Evolutionary conservation across 2,797 vertebrate species (phyloP), one percentile per base, ranked within the genome.

Genomic region (Paedocypris micromegethes): DNA sequence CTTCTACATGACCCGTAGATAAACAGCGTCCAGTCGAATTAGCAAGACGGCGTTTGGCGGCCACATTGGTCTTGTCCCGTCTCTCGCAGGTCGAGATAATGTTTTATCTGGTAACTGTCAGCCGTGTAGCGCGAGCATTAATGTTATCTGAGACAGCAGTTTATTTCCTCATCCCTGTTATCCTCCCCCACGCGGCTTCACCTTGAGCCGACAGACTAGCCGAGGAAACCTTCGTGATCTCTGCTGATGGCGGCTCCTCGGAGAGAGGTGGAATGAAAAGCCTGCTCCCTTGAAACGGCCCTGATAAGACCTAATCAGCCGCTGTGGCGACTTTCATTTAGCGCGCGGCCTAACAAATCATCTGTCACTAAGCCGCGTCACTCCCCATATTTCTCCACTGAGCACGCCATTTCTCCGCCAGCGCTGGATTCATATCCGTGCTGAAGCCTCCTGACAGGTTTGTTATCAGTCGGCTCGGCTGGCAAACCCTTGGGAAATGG

Each of bases 301-400:
- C 66, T 73, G 77, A 73, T 79, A 76, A 79, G 75, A 72, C 77
- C 75, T 75, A 76, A 79, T 79, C 77, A 76, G 72, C 72, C 66
- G 70, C 71, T 61, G 69, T 72, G 74, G 77, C 68, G 77, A 75
- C 77, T 79, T 79, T 72, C 75, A 75, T 79, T 79, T 76, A 76
- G 72, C 48, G 75, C 45, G 42, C 63, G 54, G 55, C 57, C 69
- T 70, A 78, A 74, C 71, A 74, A 76, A 78, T 78, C 74, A 72
- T 72, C 75, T 79, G 75, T 79, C 77, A 76, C 74, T 39, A 51
- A 74, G 72, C 69, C 59, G 6, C 68, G 75, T 76, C 77, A 79
- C 63, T 67, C 77, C 72, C 75, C 75, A 76, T 79, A 79, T 79
- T 79, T 72, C 70, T 67, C 64, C 64, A 76, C 68, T 68, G 66